Percentiles rank a stretch among this genome's conserved stretches.
Evolutionary conservation across 2,113 vertebrate species (phyloP).

Genomic region (human (Homo sapiens)): GRCh38 chr2:214496501-214497000

Average conservation of each 20-base stretch:
- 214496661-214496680: background rate
- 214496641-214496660: background rate
- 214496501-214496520: background rate
- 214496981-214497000: background rate
- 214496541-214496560: slow-evolving; percentile 25
- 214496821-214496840: background rate
- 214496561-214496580: background rate
- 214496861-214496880: background rate
- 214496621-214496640: slow-evolving; percentile 5
- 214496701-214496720: background rate
- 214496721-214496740: background rate
- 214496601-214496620: background rate
- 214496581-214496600: slow-evolving; percentile 15
- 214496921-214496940: background rate
- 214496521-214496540: slow-evolving; percentile 65
- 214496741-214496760: background rate
- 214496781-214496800: slow-evolving; percentile 25
- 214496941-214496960: background rate
- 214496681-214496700: background rate
- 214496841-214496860: background rate
- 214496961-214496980: slow-evolving; percentile 19
- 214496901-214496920: background rate
- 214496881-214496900: background rate
- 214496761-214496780: background rate
- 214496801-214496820: background rate